Percentiles rank a stretch among this genome's conserved stretches.
Conservation (phyloP, 2,888 invertebrate genomes). For the Germaria angustata region DNA sequence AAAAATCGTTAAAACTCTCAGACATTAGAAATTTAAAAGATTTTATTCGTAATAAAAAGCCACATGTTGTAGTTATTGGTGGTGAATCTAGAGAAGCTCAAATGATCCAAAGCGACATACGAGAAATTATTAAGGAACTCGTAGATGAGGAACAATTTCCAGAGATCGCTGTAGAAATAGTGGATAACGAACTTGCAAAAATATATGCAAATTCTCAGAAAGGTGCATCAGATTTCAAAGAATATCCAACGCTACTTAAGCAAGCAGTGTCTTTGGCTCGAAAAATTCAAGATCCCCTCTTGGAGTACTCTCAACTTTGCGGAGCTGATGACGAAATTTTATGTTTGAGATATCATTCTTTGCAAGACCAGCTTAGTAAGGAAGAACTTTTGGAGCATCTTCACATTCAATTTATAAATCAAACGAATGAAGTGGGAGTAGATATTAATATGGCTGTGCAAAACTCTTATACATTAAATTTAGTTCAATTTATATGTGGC, state of each 20-base stretch:
- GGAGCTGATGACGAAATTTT: constrained; percentile 98
- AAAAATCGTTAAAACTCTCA: constrained; percentile 84
- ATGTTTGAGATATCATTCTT: constrained; percentile 93
- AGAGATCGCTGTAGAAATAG: constrained; percentile 91
- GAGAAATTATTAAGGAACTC: constrained; percentile 86
- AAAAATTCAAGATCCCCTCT: constrained; percentile 95
- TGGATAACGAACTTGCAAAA: constrained; percentile 96
- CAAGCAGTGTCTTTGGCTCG: constrained; percentile 97
- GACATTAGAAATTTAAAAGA: constrained; percentile 86
- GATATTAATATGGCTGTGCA: constrained; percentile 96
- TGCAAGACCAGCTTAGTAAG: constrained; percentile 90
- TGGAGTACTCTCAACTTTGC: constrained; percentile 97
- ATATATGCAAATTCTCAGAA: constrained; percentile 95
- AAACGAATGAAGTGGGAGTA: constrained; percentile 98
- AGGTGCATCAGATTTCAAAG: constrained; percentile 90
- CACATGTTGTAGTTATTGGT: constrained; percentile 94
- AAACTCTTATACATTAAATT: constrained; percentile 90
- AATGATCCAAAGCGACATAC: constrained; percentile 89
- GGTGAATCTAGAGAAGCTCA: constrained; percentile 94
- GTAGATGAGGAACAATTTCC: constrained; percentile 93
- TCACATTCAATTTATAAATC: constrained; percentile 94
- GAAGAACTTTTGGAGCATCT: constrained; percentile 93
- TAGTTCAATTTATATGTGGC: constrained; percentile 98
- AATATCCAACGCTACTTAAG: constrained; percentile 93
- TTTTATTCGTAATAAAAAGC: constrained; percentile 94